phyloP scores from a whole-genome alignment of 2,113 vertebrate genomes.

The Cathartes aura region DNA sequence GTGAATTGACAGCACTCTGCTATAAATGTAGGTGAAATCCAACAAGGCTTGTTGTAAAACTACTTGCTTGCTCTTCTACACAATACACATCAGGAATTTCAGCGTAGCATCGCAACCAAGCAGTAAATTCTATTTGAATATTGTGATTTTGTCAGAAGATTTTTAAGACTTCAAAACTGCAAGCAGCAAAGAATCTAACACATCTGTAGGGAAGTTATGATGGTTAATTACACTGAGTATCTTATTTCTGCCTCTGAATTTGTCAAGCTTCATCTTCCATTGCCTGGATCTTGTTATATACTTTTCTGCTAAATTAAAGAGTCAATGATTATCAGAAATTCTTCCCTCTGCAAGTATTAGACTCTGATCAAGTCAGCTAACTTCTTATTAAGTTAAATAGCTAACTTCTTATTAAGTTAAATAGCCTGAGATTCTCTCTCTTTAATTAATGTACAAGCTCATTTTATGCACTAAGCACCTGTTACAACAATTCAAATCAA shows the following conservation, averaged over 20 bases:
- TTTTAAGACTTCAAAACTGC: neutral
- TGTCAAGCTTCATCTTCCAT: constrained; percentile 21
- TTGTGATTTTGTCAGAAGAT: neutral
- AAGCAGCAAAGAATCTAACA: neutral
- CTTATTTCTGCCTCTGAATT: constrained; percentile 37
- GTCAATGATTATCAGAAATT: constrained; percentile 39
- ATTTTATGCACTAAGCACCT: neutral
- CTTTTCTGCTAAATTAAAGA: constrained; percentile 57
- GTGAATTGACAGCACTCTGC: neutral
- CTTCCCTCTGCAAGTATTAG: constrained; percentile 11
- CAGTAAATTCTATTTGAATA: neutral
- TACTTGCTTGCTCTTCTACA: neutral
- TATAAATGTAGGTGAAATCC: neutral
- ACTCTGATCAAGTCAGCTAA: constrained; percentile 37
- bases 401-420: neutral
- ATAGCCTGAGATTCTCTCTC: constrained; percentile 10
- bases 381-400: constrained; percentile 45
- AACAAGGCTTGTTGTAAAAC: neutral
- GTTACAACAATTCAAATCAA: neutral
- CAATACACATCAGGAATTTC: neutral
- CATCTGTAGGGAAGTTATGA: neutral
- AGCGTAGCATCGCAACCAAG: neutral
- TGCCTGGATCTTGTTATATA: neutral
- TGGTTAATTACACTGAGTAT: constrained; percentile 19
- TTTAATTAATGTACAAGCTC: constrained; percentile 16